Evolutionary conservation across 2,888 invertebrate species (phyloP), one percentile per base, ranked within the genome.

Genomic region (Chaetogeoica ovagalla): DNA sequence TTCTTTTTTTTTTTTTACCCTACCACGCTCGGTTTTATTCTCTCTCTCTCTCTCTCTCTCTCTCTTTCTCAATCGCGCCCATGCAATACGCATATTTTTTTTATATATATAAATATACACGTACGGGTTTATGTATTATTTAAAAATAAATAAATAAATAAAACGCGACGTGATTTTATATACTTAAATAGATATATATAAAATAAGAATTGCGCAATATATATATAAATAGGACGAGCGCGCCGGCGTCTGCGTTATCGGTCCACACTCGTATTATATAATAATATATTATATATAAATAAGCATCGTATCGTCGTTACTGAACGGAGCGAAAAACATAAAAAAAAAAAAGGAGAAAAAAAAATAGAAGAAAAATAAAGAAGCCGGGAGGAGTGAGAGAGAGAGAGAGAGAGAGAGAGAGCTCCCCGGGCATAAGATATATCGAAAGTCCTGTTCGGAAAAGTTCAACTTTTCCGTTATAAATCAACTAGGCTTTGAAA

Each of bases 401-500:
- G 9, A 69, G 57, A 59, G 37, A 43, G 63, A 73, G 57, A n/a
- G n/a, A n/a, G n/a, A n/a, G n/a, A n/a, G n/a, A n/a, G 57, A 62
- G 37, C 62, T n/a, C n/a, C 23, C 7, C 39, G 52, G 62, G 30
- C 4, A 30, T 30, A 70, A 79, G 77, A 79, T 79, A 79, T 79
- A 79, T 79, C 77, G 77, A 79, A 70, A 79, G 70, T 79, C 77
- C 77, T 79, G 70, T 79, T 79, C 62, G 77, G 30, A 30, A 79
- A 77, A 79, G 77, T 79, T 79, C 77, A 79, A 79, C 77, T 79
- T 79, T 79, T 63, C 63, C 21, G 77, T 23, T 63, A 79, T 79
- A 79, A 79, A 79, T 79, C 77, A 79, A 79, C 77, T 70, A 70
- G 77, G 77, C 77, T 79, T 79, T 79, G 77, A 79, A 79, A 79